These are phyloP conservation scores for Crocallis elinguaria DNA, from an alignment of 2,888 invertebrate genomes.

Conservation along the genomic window DNA sequence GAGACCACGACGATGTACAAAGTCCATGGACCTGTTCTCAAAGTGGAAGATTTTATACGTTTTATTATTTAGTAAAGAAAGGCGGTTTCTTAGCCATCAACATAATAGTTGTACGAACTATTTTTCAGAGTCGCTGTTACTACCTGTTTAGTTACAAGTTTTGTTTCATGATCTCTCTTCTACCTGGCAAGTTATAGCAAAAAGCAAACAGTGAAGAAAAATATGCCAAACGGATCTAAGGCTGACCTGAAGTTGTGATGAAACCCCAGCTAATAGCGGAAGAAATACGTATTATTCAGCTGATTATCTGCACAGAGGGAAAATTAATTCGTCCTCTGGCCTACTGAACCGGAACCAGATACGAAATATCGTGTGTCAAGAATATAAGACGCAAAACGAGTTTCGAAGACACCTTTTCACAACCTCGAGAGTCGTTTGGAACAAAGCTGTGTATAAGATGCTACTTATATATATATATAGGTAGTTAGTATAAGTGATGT, in stretches of 20 bases:
- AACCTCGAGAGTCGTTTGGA: constrained; percentile 45
- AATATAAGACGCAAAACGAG: constrained; percentile 40
- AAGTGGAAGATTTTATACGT: too few species aligned
- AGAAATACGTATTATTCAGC: neutral
- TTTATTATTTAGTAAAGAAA: too few species aligned
- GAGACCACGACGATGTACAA: too few species aligned
- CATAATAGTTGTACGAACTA: too few species aligned
- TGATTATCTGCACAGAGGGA: constrained; percentile 7
- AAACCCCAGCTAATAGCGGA: neutral
- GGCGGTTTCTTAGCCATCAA: too few species aligned
- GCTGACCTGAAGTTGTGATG: too few species aligned
- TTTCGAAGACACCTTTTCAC: constrained; percentile 50
- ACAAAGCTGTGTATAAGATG: constrained; percentile 43
- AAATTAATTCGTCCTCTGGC: constrained; percentile 30
- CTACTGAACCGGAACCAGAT: constrained; percentile 31
- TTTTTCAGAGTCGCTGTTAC: too few species aligned
- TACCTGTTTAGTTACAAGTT: too few species aligned
- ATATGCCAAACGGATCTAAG: too few species aligned
- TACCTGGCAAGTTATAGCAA: too few species aligned
- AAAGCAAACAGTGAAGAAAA: too few species aligned
- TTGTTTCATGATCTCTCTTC: too few species aligned
- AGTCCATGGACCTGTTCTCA: neutral
- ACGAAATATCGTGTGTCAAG: constrained; percentile 32
- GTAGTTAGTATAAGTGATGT: neutral
- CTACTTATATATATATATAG: constrained; percentile 7